Evolutionary conservation across 2,888 invertebrate species (phyloP).

Genomic region (Drosophila melanosoma): DNA sequence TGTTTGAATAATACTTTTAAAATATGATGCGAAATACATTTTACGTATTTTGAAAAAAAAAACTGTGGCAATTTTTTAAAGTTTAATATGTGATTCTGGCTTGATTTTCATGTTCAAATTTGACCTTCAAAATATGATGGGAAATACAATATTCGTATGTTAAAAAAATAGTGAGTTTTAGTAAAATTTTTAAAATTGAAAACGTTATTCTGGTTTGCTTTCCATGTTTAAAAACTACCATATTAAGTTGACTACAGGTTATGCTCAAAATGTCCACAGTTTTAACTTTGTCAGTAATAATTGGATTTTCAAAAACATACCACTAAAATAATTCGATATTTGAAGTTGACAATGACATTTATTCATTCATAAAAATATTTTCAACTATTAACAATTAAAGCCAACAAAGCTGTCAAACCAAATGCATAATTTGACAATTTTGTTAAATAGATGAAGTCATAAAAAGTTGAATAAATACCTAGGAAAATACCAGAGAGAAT

Average conservation of each 20-base stretch:
- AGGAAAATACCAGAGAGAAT: slow-evolving; percentile 15
- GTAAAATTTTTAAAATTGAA: neutral
- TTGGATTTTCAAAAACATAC: neutral
- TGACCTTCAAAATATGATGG: no score
- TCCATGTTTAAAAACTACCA: neutral
- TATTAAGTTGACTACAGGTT: neutral
- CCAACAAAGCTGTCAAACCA: neutral
- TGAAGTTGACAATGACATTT: neutral
- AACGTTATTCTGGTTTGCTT: rapidly evolving
- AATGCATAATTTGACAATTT: neutral
- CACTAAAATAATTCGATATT: no score
- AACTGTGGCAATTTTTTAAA: no score
- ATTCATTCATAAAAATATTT: neutral
- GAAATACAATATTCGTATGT: no score
- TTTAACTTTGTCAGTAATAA: neutral
- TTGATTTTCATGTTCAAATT: no score
- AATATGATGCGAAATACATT: no score
- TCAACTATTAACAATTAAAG: neutral
- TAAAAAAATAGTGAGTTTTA: no score
- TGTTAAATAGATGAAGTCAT: neutral
- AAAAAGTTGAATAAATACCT: slow-evolving; percentile 9
- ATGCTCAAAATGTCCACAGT: neutral
- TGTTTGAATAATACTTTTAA: no score
- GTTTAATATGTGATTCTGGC: no score
- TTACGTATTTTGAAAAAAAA: no score